Base-by-base conservation (phyloP, 53 echinoderm and acorn worm genomes). In the Echinarachnius parma region DNA sequence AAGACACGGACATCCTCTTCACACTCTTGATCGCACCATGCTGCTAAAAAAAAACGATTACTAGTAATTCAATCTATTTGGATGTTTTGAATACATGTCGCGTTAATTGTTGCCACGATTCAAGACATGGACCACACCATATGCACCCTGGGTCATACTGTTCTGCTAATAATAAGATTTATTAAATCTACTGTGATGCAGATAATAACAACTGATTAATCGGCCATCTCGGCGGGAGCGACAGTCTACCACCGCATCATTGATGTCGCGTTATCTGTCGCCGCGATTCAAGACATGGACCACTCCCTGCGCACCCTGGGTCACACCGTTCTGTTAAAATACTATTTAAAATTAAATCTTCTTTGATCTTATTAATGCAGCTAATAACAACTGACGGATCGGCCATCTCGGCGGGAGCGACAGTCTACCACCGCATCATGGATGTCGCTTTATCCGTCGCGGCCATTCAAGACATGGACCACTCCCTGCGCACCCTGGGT, bases 401-500 rank as follows among this genome's bases (percentile, higher is more conserved):
- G 10, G 96, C 85, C 19, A 87, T 96, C 64, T 80, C 87, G 19
- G 53, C 86, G 2, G 96, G 96, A 28, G 96, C 96, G 27, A 88
- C 82, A 0, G 68, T 96, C 64, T 90, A 91, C 84, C 85, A 79
- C 60, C 87, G 90, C 14, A 91, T 91, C 35, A 87, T 66, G 5
- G 96, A 96, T 31, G 96, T 84, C 4, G 61, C 81, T 9, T 69
- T 84, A 16, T 96, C 96, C 19, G 82, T 91, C 11, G 80, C 91
- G 24, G 82, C 84, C 62, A 76, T 96, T 18, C 91, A 96, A 28
- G 88, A 96, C 60, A 65, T 96, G n/a, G 86, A 96, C 85, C 96
- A 96, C 67, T 81, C 96, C 53, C 70, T 81, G 4, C 60, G 96
- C 36, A 87, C 79, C 54, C 77, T 96, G 1, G 96, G 85, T 2